Base-by-base conservation (phyloP, 2,113 vertebrate genomes). In the Jaculus jaculus region DNA sequence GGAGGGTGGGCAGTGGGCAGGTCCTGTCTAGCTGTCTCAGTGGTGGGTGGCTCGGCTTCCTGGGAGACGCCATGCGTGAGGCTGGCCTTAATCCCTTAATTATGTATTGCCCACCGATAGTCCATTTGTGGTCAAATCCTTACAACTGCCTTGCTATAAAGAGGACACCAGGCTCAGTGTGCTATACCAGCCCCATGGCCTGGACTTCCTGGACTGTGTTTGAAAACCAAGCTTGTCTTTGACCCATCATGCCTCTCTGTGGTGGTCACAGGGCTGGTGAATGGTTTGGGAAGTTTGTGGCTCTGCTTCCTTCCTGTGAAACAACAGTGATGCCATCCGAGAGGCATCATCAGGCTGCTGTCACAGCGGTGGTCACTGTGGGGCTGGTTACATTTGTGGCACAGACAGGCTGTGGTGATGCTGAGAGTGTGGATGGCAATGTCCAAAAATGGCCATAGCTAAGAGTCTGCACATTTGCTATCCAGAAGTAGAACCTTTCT, bases 241-340 rank as follows among this genome's bases (percentile, higher is more conserved):
- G 12, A 37, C 12, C 60, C 7, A 2, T 9, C 30, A 18, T 7
- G 39, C 47, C 32, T 30, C 28, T 16, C 7, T 2, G 3, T 47
- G 12, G 63, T 47, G 42, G 82, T 47, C 8, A 13, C 9, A 10
- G 58, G 24, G 26, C 66, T n/a, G 17, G 34, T 1, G 28, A 61
- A 54, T 2, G 0, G 28, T 68, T 81, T 65, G 39, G 37, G 65
- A 24, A 1, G 3, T 24, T 30, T 23, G 23, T 32, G 58, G 21
- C 16, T 82, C 78, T 0, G 1, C 12, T 63, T 72, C 69, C 42
- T 39, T 79, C 37, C 58, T 78, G 18, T 63, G 82, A 77, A 34
- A 83, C 32, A 10, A 3, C 0, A 1, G 13, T 12, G 60, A 12
- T 21, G 21, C 20, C 11, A 1, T 30, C 77, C 0, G 0, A 3